Conservation (phyloP, 2,113 vertebrate genomes). For the Candoia aspera region DNA sequence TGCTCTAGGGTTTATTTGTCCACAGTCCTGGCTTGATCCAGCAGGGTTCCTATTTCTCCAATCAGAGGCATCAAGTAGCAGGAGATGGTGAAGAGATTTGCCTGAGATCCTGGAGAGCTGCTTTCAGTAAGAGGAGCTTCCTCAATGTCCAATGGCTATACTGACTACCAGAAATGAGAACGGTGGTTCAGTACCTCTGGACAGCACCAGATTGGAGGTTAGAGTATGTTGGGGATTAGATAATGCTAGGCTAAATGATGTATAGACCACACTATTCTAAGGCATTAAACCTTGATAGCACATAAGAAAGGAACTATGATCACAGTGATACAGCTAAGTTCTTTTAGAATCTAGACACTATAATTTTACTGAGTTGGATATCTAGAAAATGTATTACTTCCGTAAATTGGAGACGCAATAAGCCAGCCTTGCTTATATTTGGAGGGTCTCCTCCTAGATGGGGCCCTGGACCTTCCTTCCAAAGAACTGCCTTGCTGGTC, state of each 20-base stretch:
- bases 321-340: background rate
- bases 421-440: background rate
- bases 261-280: background rate
- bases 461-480: background rate
- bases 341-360: background rate
- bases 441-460: background rate
- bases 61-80: background rate
- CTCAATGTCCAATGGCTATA: background rate
- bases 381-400: background rate
- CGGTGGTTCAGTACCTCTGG: background rate
- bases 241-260: background rate
- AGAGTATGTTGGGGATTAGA: background rate
- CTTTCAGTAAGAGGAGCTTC: background rate
- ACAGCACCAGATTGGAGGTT: background rate
- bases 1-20: background rate
- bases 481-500: background rate
- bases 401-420: background rate
- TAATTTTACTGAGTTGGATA: background rate
- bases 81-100: background rate
- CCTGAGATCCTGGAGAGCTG: background rate
- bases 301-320: background rate
- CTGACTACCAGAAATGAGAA: background rate
- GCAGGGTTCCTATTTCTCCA: background rate
- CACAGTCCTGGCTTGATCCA: background rate
- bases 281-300: background rate